Evolutionary conservation across 2,797 vertebrate genomes (phyloP).

Genomic region (Centroberyx gerrardi): DNA sequence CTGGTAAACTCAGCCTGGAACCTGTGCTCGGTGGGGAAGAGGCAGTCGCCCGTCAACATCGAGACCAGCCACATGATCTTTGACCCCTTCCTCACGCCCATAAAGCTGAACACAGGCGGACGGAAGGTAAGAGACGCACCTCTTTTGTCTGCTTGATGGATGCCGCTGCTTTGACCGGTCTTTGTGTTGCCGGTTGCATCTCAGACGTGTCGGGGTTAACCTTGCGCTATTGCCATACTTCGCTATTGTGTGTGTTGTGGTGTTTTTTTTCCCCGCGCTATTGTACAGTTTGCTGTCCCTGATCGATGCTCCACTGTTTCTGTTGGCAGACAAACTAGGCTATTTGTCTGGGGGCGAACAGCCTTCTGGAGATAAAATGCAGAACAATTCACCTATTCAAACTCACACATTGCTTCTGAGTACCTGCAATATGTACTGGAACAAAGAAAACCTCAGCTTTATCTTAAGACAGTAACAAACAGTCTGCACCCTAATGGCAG

Average conservation of each 20-base stretch:
- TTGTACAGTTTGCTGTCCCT: slow-evolving; percentile 30
- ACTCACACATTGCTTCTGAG: slow-evolving; percentile 10
- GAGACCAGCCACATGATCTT: slow-evolving; percentile 99
- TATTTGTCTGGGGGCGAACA: slow-evolving; percentile 37
- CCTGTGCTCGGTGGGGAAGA: slow-evolving; percentile 97
- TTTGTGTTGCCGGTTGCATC: not conserved
- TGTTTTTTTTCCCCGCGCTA: slow-evolving; percentile 15
- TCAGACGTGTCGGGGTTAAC: not conserved
- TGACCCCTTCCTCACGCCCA: slow-evolving; percentile 96
- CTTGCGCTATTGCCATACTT: not conserved
- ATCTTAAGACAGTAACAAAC: slow-evolving; percentile 42
- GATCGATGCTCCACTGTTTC: slow-evolving; percentile 51
- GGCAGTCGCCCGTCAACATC: slow-evolving; percentile 98
- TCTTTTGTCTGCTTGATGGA: slow-evolving; percentile 11
- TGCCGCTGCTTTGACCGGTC: slow-evolving; percentile 5
- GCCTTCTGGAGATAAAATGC: slow-evolving; percentile 40
- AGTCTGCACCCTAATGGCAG: slow-evolving; percentile 24
- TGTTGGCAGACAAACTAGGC: slow-evolving; percentile 45
- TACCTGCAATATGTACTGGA: not conserved
- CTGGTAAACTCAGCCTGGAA: slow-evolving; percentile 99
- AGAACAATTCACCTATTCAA: slow-evolving; percentile 41
- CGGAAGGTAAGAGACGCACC: slow-evolving; percentile 90
- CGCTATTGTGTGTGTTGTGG: slow-evolving; percentile 22
- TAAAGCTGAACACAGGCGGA: slow-evolving; percentile 96
- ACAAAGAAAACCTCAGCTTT: not conserved